Evolutionary conservation across 2,797 vertebrate genomes (phyloP).

Genomic region (Pantherophis alleghaniensis): DNA sequence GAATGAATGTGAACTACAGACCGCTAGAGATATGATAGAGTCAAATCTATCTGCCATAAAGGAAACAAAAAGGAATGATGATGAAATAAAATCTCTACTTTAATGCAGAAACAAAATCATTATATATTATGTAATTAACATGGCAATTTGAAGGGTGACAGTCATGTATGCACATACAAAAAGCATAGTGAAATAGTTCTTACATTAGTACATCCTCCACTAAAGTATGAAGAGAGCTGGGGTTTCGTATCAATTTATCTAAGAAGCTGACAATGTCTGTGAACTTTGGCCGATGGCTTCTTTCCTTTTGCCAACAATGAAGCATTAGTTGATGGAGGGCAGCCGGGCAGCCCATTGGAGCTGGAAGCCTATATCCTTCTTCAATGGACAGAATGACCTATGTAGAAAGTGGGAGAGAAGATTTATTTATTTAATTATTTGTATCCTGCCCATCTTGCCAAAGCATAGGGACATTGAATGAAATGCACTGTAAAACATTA

Average conservation of each 20-base stretch:
- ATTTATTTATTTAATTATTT: background rate
- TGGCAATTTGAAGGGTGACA: background rate
- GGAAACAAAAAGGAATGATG: background rate
- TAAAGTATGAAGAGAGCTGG: conserved; percentile 89
- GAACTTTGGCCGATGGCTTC: conserved; percentile 94
- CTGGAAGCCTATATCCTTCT: conserved; percentile 95
- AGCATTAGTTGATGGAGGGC: conserved; percentile 96
- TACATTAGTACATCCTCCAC: conserved; percentile 83
- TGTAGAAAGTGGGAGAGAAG: conserved; percentile 33
- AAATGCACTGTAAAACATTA: too few species aligned
- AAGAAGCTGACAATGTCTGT: conserved; percentile 91
- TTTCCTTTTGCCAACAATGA: conserved; percentile 97
- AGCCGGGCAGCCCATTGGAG: conserved; percentile 94
- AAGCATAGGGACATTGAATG: too few species aligned
- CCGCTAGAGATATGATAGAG: background rate
- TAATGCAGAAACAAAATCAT: background rate
- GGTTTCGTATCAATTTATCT: conserved; percentile 95
- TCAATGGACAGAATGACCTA: conserved; percentile 97
- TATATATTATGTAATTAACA: conserved; percentile 8
- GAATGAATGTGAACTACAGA: background rate
- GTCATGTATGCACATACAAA: background rate
- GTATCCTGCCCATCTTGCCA: background rate
- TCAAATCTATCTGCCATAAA: background rate
- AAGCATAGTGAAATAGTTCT: conserved; percentile 46
- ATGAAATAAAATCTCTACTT: background rate